Evolutionary conservation across 1,140 invertebrate species (phyloP).

Genomic region (Lordiphosa mommai): DNA sequence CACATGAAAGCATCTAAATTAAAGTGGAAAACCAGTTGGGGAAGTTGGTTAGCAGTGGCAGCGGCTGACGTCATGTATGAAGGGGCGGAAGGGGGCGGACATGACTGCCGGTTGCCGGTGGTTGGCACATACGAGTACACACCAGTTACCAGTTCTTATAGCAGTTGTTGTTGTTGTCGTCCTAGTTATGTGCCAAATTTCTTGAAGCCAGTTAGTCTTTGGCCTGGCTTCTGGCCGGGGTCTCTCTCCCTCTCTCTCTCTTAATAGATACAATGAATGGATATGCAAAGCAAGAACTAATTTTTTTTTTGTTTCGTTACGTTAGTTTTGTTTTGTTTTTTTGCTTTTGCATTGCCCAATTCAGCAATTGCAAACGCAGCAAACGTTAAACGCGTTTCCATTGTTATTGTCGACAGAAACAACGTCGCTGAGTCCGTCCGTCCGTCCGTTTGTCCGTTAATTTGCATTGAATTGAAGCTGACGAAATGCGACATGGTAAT

Average conservation of each 20-base stretch:
- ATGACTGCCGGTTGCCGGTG: conserved; percentile 46
- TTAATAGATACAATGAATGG: conserved; percentile 24
- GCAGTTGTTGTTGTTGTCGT: conserved; percentile 55
- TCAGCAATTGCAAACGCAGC: conserved; percentile 35
- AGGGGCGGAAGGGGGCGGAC: conserved; percentile 12
- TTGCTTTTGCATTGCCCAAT: conserved; percentile 35
- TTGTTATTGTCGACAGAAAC: background rate
- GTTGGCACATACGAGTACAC: conserved; percentile 35
- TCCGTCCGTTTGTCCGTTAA: conserved; percentile 18
- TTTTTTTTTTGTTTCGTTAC: conserved; percentile 18
- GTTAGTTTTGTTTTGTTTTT: conserved; percentile 20
- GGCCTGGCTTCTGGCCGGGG: conserved; percentile 27
- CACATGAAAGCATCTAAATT: conserved; percentile 73
- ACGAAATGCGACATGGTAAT: conserved; percentile 37
- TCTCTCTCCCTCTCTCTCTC: background rate
- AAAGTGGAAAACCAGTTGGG: conserved; percentile 68
- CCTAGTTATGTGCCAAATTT: conserved; percentile 74
- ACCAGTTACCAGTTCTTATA: conserved; percentile 69
- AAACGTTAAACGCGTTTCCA: conserved; percentile 4
- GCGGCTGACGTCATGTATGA: conserved; percentile 57
- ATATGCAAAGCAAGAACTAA: conserved; percentile 37
- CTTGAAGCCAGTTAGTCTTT: conserved; percentile 60
- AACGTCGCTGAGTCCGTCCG: background rate
- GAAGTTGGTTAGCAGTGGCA: conserved; percentile 20
- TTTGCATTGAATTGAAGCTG: conserved; percentile 51